phyloP scores from a whole-genome alignment of 2,113 vertebrate species.

The Cavia aperea region DNA sequence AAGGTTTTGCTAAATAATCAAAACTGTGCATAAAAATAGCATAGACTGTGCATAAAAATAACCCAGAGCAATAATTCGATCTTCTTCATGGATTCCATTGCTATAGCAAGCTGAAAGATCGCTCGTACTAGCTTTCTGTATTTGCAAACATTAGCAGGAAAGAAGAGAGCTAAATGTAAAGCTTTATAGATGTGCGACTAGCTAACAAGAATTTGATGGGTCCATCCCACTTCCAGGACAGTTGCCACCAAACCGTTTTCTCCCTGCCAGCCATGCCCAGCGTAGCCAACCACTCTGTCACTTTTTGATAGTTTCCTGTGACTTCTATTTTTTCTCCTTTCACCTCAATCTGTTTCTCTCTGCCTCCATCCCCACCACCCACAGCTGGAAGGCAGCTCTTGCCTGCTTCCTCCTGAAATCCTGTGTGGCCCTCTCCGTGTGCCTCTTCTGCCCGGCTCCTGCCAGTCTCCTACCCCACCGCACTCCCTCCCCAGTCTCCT shows the following conservation, averaged over 20 bases:
- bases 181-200: not conserved
- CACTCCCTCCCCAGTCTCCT: not conserved
- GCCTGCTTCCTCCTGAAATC: conserved; percentile 60
- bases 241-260: not conserved
- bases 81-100: not conserved
- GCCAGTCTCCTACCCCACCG: too few relatives aligned
- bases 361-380: not conserved
- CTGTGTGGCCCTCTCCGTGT: not conserved
- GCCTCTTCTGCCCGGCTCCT: too few relatives aligned
- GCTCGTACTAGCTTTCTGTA: not conserved
- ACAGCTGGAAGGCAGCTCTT: conserved; percentile 51
- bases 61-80: not conserved
- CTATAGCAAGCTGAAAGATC: not conserved
- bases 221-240: not conserved
- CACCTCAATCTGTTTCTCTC: conserved; percentile 52
- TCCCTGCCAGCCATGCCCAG: not conserved
- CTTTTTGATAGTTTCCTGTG: conserved; percentile 52
- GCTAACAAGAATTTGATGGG: not conserved
- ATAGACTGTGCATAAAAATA: not conserved
- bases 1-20: not conserved
- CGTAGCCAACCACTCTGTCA: not conserved
- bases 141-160: not conserved
- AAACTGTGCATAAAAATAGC: not conserved
- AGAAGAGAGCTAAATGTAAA: not conserved
- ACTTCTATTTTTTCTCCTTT: conserved; percentile 59